Conservation (phyloP, 2,797 vertebrate genomes). For the Pseudochaenichthys georgianus region DNA sequence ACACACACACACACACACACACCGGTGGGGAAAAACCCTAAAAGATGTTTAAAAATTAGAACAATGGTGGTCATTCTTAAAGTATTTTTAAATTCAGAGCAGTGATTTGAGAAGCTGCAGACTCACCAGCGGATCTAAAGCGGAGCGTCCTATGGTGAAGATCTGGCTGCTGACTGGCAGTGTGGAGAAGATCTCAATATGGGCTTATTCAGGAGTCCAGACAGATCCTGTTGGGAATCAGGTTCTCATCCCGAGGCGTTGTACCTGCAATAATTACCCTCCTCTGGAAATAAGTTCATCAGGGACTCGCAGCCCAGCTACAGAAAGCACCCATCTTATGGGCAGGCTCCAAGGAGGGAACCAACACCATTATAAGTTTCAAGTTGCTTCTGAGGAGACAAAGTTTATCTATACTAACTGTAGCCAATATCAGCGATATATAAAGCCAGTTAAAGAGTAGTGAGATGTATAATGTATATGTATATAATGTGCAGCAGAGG, state of each 20-base stretch:
- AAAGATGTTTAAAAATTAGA: constrained; percentile 18
- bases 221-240: constrained; percentile 74
- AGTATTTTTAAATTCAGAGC: constrained; percentile 9
- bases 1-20: background rate
- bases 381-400: constrained; percentile 51
- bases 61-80: constrained; percentile 1
- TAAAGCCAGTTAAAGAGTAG: constrained; percentile 41
- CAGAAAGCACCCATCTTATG: constrained; percentile 65
- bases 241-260: constrained; percentile 72
- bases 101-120: background rate
- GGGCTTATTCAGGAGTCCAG: constrained; percentile 66
- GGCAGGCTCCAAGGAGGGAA: constrained; percentile 64
- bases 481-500: constrained; percentile 54
- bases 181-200: constrained; percentile 53
- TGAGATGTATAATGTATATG: too few species aligned
- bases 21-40: background rate
- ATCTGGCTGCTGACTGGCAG: constrained; percentile 51
- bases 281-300: constrained; percentile 79
- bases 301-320: constrained; percentile 66
- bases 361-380: constrained; percentile 69
- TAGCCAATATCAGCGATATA: constrained; percentile 35
- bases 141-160: constrained; percentile 27
- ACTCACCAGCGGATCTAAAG: constrained; percentile 31
- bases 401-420: constrained; percentile 63
- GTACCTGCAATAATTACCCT: constrained; percentile 78